Evolutionary conservation across 2,888 invertebrate genomes (phyloP).

Genomic region (Pinctada fucata): DNA sequence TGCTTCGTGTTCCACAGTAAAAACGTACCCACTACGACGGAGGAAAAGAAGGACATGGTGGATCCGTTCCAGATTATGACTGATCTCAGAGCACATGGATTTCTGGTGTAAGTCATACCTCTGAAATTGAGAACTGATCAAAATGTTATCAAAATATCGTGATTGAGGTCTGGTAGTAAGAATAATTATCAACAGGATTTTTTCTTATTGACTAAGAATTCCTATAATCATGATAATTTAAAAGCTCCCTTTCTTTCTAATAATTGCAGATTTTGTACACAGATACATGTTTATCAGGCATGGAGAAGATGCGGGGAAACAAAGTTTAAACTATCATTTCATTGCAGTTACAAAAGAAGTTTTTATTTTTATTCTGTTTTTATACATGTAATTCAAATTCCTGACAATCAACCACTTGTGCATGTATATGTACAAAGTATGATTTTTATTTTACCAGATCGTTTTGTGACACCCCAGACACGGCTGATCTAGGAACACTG

Average conservation of each 20-base stretch:
- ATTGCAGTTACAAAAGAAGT: no score
- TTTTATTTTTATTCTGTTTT: no score
- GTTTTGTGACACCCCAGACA: conserved; percentile 64
- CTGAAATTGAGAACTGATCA: not conserved
- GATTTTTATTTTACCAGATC: conserved; percentile 52
- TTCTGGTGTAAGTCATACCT: conserved; percentile 62
- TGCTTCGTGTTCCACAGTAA: conserved; percentile 64
- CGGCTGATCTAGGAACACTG: conserved; percentile 63
- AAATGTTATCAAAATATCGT: not conserved
- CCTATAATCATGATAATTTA: no score
- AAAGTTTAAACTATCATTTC: no score
- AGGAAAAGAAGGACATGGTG: conserved; percentile 52
- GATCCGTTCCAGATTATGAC: conserved; percentile 62
- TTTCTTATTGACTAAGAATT: no score
- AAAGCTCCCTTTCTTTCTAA: no score
- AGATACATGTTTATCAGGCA: no score
- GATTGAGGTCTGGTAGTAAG: not conserved
- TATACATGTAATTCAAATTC: no score
- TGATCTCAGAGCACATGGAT: conserved; percentile 62
- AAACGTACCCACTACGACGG: conserved; percentile 58
- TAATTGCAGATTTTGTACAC: no score
- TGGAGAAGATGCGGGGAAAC: no score
- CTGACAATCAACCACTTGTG: no score
- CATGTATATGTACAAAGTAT: not conserved
- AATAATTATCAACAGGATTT: no score